phyloP scores from a whole-genome alignment of 1,140 invertebrate genomes.

The Musca vetustissima region DNA sequence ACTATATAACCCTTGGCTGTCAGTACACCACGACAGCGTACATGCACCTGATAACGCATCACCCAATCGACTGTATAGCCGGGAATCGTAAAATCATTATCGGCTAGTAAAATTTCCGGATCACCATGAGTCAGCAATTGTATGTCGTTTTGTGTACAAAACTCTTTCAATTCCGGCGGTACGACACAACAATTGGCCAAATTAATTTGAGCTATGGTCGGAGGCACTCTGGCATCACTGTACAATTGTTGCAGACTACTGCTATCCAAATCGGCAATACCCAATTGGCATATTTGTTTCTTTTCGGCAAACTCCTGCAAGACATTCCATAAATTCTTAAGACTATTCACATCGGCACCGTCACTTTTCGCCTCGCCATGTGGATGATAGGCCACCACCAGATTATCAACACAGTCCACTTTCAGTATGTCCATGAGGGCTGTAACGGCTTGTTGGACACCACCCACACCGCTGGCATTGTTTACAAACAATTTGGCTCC shows the following conservation, averaged over 20 bases:
- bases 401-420: slow-evolving; percentile 50
- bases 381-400: slow-evolving; percentile 53
- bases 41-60: slow-evolving; percentile 80
- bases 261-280: slow-evolving; percentile 87
- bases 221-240: slow-evolving; percentile 80
- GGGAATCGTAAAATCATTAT: slow-evolving; percentile 43
- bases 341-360: slow-evolving; percentile 40
- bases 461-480: slow-evolving; percentile 44
- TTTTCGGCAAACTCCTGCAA: slow-evolving; percentile 43
- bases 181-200: slow-evolving; percentile 94
- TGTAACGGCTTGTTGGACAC: slow-evolving; percentile 41
- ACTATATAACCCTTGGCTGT: slow-evolving; percentile 82
- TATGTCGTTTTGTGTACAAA: slow-evolving; percentile 87
- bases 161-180: slow-evolving; percentile 83
- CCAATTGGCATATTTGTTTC: slow-evolving; percentile 68
- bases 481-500: slow-evolving; percentile 68
- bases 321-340: slow-evolving; percentile 61
- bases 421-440: slow-evolving; percentile 44
- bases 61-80: slow-evolving; percentile 64
- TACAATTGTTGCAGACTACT: slow-evolving; percentile 75
- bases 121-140: slow-evolving; percentile 95
- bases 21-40: slow-evolving; percentile 87
- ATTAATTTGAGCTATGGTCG: slow-evolving; percentile 93
- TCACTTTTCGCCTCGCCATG: slow-evolving; percentile 31
- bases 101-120: slow-evolving; percentile 69